Conservation (phyloP, 2,888 invertebrate genomes). For the Strigamia maritima region DNA sequence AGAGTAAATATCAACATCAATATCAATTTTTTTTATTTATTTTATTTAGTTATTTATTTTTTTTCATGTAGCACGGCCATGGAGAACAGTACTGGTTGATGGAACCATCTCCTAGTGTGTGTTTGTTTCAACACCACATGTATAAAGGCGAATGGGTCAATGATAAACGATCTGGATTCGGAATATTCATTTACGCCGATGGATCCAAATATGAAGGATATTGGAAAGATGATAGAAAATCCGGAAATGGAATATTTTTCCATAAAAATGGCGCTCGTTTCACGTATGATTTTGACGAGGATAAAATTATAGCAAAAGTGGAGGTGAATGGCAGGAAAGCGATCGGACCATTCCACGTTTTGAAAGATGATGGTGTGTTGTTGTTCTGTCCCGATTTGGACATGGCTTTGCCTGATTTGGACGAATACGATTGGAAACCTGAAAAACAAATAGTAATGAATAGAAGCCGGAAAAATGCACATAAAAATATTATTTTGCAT, state of each 20-base stretch:
- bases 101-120: neutral
- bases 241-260: neutral
- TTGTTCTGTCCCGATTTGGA: neutral
- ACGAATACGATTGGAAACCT: neutral
- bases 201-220: constrained; percentile 24
- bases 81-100: constrained; percentile 28
- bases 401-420: neutral
- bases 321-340: neutral
- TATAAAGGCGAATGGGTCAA: neutral
- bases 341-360: neutral
- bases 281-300: neutral
- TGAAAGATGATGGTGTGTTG: neutral
- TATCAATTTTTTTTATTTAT: neutral
- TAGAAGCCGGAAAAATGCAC: too few species aligned
- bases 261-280: neutral
- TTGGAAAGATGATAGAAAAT: constrained; percentile 8
- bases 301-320: neutral
- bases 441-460: neutral
- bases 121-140: neutral
- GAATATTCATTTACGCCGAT: neutral
- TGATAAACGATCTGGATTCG: neutral
- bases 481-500: too few species aligned
- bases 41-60: neutral
- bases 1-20: too few species aligned
- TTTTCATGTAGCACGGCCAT: constrained; percentile 2